Conservation (phyloP, 2,797 vertebrate genomes). For the Graptemys geographica region DNA sequence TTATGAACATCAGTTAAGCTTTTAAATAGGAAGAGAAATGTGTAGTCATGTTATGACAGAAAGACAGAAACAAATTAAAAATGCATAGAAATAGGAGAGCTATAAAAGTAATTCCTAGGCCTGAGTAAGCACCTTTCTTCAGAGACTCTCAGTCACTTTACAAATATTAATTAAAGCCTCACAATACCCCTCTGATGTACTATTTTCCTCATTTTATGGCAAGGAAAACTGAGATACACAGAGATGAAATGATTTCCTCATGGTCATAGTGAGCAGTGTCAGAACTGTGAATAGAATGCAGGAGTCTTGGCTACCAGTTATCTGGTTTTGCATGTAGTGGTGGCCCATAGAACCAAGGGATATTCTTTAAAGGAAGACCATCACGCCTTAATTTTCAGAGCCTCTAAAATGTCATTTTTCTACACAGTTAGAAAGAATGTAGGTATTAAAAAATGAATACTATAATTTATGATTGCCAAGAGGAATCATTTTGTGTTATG, state of each 20-base stretch:
- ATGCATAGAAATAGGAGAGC: not conserved
- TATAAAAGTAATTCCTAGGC: not conserved
- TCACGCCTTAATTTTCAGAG: not conserved
- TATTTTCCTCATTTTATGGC: not conserved
- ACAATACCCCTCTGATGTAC: not conserved
- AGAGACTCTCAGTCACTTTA: not conserved
- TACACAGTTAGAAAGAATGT: not conserved
- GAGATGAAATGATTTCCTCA: not conserved
- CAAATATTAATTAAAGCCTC: not conserved
- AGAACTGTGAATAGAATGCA: not conserved
- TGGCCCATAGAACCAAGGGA: not conserved
- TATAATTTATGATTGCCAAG: not conserved
- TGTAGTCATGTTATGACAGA: not conserved
- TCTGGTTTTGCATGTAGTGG: not conserved
- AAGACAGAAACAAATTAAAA: not conserved
- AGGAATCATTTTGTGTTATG: not conserved
- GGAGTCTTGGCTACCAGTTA: not conserved
- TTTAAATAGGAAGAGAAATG: not conserved
- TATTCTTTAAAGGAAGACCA: not conserved
- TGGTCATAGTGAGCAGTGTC: not conserved
- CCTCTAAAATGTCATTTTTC: not conserved
- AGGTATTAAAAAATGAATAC: not conserved
- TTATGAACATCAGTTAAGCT: not conserved
- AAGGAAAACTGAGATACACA: not conserved
- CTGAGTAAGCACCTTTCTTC: not conserved